Evolutionary conservation across 2,888 invertebrate genomes (phyloP).

Genomic region (Panzeria rudis): DNA sequence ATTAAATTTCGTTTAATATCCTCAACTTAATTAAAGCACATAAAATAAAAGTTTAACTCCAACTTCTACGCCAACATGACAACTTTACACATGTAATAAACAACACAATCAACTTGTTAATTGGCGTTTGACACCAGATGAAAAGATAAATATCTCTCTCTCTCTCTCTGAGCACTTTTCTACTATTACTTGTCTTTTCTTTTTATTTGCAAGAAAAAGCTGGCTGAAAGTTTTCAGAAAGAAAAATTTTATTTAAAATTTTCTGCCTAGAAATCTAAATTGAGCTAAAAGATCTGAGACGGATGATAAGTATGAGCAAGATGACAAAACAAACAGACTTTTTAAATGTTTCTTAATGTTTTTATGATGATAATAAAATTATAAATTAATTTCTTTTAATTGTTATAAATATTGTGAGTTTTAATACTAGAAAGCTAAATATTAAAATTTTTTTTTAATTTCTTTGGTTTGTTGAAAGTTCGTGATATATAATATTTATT

Average conservation of each 20-base stretch:
- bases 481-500: not conserved
- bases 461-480: not conserved
- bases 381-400: slow-evolving; percentile 60
- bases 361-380: slow-evolving; percentile 50
- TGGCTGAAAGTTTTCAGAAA: slow-evolving; percentile 11
- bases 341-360: slow-evolving; percentile 40
- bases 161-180: slow-evolving; percentile 28
- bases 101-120: slow-evolving; percentile 69
- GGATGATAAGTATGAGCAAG: slow-evolving; percentile 45
- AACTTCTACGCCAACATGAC: slow-evolving; percentile 51
- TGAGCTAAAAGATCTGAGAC: slow-evolving; percentile 47
- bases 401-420: slow-evolving; percentile 51
- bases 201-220: slow-evolving; percentile 12
- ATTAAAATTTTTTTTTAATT: not conserved
- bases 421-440: too few species aligned
- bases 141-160: slow-evolving; percentile 69
- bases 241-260: slow-evolving; percentile 24
- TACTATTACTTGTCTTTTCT: not conserved
- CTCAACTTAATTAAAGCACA: slow-evolving; percentile 64
- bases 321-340: slow-evolving; percentile 27
- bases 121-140: slow-evolving; percentile 72
- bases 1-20: slow-evolving; percentile 41
- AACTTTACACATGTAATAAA: slow-evolving; percentile 71
- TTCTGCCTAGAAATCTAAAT: slow-evolving; percentile 13
- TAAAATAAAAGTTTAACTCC: slow-evolving; percentile 38